Percentiles rank a stretch among this genome's conserved stretches.
Evolutionary conservation across 2,113 vertebrate species (phyloP).

Genomic region (Girardinichthys multiradiatus): DNA sequence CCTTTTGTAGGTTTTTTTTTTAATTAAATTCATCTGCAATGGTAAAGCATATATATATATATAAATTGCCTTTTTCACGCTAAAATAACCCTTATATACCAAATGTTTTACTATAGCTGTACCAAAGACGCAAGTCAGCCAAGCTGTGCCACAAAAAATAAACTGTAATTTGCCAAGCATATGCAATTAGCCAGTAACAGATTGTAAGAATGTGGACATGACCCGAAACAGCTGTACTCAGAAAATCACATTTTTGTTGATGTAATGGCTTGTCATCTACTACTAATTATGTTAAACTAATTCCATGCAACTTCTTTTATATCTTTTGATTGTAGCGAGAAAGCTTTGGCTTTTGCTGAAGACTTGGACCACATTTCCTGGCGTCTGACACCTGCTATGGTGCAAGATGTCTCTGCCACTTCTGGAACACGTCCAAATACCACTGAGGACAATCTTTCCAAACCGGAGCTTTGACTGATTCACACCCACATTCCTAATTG

Average conservation of each 20-base stretch:
- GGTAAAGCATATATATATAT: not conserved
- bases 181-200: constrained; percentile 7
- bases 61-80: not conserved
- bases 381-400: constrained; percentile 34
- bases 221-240: not conserved
- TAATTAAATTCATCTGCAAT: not conserved
- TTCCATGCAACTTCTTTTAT: constrained; percentile 12
- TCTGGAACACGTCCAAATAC: constrained; percentile 19
- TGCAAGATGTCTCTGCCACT: constrained; percentile 58
- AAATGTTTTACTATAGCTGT: not conserved
- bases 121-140: not conserved
- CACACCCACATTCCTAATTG: not conserved
- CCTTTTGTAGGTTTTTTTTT: not conserved
- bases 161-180: constrained; percentile 15
- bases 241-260: not conserved
- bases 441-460: not conserved
- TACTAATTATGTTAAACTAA: constrained; percentile 14
- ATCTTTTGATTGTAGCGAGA: constrained; percentile 63
- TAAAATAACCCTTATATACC: constrained; percentile 9
- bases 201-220: not conserved
- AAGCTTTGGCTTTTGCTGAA: constrained; percentile 78
- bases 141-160: constrained; percentile 7
- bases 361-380: constrained; percentile 70
- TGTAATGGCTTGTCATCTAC: not conserved
- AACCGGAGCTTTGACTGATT: constrained; percentile 35